Base-by-base conservation (phyloP, 2,888 invertebrate species). In the Coleophora flavipennella region DNA sequence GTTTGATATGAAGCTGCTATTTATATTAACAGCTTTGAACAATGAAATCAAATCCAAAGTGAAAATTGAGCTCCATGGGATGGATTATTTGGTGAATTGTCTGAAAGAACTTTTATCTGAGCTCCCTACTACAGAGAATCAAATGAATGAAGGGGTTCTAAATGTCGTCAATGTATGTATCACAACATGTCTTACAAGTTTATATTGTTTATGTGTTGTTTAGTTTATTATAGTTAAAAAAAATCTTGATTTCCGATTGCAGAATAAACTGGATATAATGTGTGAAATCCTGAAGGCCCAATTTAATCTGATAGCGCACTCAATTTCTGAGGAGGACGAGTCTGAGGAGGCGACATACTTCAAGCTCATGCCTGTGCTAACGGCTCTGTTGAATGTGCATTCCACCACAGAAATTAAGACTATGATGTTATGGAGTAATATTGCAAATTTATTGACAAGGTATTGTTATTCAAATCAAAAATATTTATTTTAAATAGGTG, bases 1-100 rank as follows among this genome's bases (percentile, higher is more conserved):
- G 51, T 97, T 92, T 78, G 95, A 97, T 61, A 91, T 95, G 87
- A 92, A 94, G 70, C 83, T 97, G 40, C 71, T 97, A 39, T 97
- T 97, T 72, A 87, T 98, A 38, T 84, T 96, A 39, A 96, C 97
- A 13, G 96, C 96, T 3, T 70, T 96, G 31, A 91, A 92, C 67
- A 85, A 88, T 35, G 88, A 91, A 38, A 88, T 91, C 20, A 88
- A 91, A 49, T 69, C 75, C 12, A 87, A 87, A 57, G 86, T 94
- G 1, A 89, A 88, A 49, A 85, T 88, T 57, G 89, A 92, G 51
- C 73, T 92, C 14, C 88, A 91, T 62, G 92, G 92, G 1, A 85
- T 92, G 56, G 86, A 86, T 36, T 88, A 89, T 60, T 80, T 94
- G 45, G 89, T 88, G 27, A 88, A 90, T 59, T 87, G 89, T 53